Evolutionary conservation across 2,797 vertebrate species (phyloP).

Genomic region (Sebastes goodei): DNA sequence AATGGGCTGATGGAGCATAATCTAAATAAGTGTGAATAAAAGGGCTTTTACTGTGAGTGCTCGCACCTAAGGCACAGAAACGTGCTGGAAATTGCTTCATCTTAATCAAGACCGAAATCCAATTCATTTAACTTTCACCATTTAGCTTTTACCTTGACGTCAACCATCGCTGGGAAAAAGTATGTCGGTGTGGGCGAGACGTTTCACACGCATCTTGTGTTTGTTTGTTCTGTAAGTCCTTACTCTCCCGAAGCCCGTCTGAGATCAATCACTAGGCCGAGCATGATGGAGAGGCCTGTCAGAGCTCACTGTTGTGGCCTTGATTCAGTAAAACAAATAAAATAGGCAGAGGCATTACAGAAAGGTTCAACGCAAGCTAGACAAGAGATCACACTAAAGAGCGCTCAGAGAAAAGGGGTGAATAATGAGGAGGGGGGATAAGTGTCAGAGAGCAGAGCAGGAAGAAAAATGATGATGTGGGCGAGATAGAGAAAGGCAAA

Average conservation of each 20-base stretch:
- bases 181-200: neutral
- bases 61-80: slow-evolving; percentile 50
- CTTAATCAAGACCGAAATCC: slow-evolving; percentile 47
- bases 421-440: slow-evolving; percentile 54
- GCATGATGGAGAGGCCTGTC: slow-evolving; percentile 82
- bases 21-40: slow-evolving; percentile 75
- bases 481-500: slow-evolving; percentile 25
- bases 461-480: slow-evolving; percentile 49
- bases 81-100: slow-evolving; percentile 39
- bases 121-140: slow-evolving; percentile 39
- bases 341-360: slow-evolving; percentile 61
- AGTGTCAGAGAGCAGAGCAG: slow-evolving; percentile 51
- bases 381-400: slow-evolving; percentile 58
- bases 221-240: slow-evolving; percentile 63
- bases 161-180: neutral
- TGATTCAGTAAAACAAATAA: slow-evolving; percentile 79
- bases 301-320: slow-evolving; percentile 74
- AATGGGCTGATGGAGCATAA: slow-evolving; percentile 70
- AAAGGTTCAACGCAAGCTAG: slow-evolving; percentile 47
- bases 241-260: slow-evolving; percentile 68
- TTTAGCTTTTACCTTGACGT: slow-evolving; percentile 29
- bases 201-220: neutral
- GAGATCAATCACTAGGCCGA: slow-evolving; percentile 78
- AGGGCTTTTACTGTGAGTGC: slow-evolving; percentile 62
- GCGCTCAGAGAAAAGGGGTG: slow-evolving; percentile 30